Base-by-base conservation (phyloP, 1,140 invertebrate species). In the Phocides pigmalion region DNA sequence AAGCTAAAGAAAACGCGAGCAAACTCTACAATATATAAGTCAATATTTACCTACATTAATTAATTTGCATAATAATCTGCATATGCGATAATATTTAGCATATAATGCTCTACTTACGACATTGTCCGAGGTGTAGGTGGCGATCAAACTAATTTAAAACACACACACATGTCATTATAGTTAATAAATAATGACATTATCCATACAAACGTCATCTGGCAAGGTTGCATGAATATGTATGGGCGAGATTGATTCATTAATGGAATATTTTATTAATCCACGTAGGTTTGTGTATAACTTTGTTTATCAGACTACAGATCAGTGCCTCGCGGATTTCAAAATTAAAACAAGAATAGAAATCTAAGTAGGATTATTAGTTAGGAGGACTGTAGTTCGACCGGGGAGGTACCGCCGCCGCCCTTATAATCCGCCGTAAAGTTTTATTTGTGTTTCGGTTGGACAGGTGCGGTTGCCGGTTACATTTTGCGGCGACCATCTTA, bases 221-320 rank as follows among this genome's bases (percentile, higher is more conserved):
- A 63, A 68, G 53, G 66, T 59, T 59, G 9, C 15, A 64, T 68
- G 25, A 68, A 68, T 68, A 68, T 68, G 47, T 14, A 68, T 68
- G 37, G 35, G 12, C 19, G 19, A 35, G 51, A 63, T 51, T 68
- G 59, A 68, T 63, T 68, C 46, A 59, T 56, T 62, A 62, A 19
- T 25, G 39, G 32, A 62, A 42, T 42, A 39, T 46, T 39, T 41
- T 53, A 53, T 39, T 25, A 17, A 28, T 39, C 17, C 53, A 44
- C 14, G 41, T 28, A 58, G 20, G 53, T 44, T 28, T 17, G 22
- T 15, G 53, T n/a, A 14, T 32, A 15, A 28, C 42, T 20, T 49
- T 49, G 12, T 47, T n/a, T 47, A 22, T 11, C 22, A 28, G 9
- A 4, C 25, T 28, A 28, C 4, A 35, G 32, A 11, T 35, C 32